A percentile compares a stretch with the other conserved stretches of the same genome.
These are phyloP conservation scores for Sternotherus odoratus DNA, from an alignment of 2,797 vertebrate species.

Conservation along the genomic window DNA sequence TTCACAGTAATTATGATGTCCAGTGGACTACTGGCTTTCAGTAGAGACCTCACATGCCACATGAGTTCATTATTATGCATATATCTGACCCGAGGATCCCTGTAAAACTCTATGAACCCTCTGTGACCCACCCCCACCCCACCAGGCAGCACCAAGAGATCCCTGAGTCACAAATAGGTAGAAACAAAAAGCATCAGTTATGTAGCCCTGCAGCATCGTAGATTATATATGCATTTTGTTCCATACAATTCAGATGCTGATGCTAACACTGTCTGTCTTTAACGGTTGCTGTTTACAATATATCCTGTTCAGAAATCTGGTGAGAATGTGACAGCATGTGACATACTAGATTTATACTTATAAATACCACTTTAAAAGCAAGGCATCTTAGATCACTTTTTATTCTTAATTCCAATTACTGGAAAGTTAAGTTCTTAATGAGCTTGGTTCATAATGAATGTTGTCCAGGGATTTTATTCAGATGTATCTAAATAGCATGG, in stretches of 20 bases:
- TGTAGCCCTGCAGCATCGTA: background rate
- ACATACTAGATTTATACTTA: background rate
- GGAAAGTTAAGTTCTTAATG: slow-evolving; percentile 47
- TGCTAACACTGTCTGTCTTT: background rate
- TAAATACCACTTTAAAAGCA: slow-evolving; percentile 15
- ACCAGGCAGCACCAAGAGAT: background rate
- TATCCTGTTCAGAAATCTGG: background rate
- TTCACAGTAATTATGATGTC: background rate
- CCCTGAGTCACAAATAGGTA: background rate
- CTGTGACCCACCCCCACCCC: background rate
- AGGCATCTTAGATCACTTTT: fast-evolving
- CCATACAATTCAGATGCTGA: background rate
- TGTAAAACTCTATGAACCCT: background rate
- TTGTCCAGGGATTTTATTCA: slow-evolving; percentile 29
- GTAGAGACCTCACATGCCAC: background rate
- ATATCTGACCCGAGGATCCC: background rate
- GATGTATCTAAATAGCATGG: slow-evolving; percentile 11
- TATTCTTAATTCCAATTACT: background rate
- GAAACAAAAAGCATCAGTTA: background rate
- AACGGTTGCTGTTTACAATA: slow-evolving; percentile 5
- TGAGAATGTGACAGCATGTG: background rate
- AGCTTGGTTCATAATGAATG: background rate
- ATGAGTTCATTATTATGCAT: background rate
- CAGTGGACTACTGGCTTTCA: background rate
- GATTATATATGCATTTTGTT: background rate